Evolutionary conservation across 1,140 invertebrate species (phyloP).

Genomic region (Planococcus citri): DNA sequence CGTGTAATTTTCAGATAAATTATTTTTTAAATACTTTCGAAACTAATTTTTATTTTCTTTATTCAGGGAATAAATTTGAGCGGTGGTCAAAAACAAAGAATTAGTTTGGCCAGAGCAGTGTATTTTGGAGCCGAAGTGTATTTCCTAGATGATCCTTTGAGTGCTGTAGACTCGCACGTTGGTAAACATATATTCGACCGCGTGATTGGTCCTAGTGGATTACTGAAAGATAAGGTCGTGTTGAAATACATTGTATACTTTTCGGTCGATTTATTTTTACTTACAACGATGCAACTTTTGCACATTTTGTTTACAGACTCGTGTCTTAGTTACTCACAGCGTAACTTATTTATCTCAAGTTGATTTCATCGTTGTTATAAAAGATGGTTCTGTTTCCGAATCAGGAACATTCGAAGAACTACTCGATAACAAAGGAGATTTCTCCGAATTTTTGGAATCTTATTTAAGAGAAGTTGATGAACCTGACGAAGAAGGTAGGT

Average conservation of each 20-base stretch:
- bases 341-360: constrained; percentile 78
- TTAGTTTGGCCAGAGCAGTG: constrained; percentile 84
- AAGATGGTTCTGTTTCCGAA: constrained; percentile 71
- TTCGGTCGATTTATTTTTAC: not conserved
- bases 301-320: constrained; percentile 39
- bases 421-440: constrained; percentile 64
- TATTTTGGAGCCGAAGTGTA: constrained; percentile 78
- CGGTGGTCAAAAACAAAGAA: constrained; percentile 93
- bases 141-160: constrained; percentile 91
- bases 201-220: constrained; percentile 63
- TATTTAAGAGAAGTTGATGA: constrained; percentile 58
- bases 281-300: too few relatives aligned
- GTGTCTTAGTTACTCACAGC: constrained; percentile 78
- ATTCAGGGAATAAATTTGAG: constrained; percentile 75
- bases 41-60: not conserved
- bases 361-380: constrained; percentile 75
- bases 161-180: constrained; percentile 90
- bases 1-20: too few relatives aligned
- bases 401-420: constrained; percentile 70
- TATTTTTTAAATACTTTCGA: too few relatives aligned
- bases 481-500: constrained; percentile 28
- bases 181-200: constrained; percentile 93
- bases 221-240: constrained; percentile 53
- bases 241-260: not conserved
- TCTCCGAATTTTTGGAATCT: constrained; percentile 69